phyloP scores from a whole-genome alignment of 2,113 vertebrate genomes.

The Azemiops feae region DNA sequence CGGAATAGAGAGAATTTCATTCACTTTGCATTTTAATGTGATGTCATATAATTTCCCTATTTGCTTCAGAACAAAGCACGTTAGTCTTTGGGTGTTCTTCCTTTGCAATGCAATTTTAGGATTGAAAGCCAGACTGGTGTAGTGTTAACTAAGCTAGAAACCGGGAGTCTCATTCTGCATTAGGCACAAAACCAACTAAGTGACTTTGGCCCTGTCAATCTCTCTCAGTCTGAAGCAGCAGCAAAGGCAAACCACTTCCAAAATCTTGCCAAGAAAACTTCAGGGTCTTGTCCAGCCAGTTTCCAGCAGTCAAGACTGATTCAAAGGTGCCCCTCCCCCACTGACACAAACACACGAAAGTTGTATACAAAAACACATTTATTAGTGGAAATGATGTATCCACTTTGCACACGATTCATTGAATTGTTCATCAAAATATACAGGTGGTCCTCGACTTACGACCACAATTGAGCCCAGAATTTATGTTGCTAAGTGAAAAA shows the following conservation, averaged over 20 bases:
- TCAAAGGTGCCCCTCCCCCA: neutral
- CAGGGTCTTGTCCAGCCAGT: neutral
- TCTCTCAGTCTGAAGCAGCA: neutral
- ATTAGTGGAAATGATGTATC: neutral
- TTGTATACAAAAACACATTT: neutral
- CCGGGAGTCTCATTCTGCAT: neutral
- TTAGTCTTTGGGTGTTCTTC: neutral
- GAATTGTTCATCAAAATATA: neutral
- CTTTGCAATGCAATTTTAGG: neutral
- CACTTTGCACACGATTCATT: neutral
- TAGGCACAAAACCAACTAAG: neutral
- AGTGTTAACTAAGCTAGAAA: neutral
- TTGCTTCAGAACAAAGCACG: neutral
- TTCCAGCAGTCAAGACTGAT: neutral
- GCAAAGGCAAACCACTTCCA: neutral
- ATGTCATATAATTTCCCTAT: neutral
- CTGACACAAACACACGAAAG: neutral
- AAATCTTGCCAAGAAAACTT: neutral
- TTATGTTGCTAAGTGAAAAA: neutral
- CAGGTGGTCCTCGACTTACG: neutral
- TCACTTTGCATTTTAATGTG: neutral
- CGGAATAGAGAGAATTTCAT: neutral
- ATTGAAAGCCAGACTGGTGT: neutral
- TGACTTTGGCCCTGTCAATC: neutral
- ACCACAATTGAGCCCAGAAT: neutral